These are phyloP conservation scores for Pelodiscus sinensis DNA, from an alignment of 2,113 vertebrate species.

Conservation along the genomic window DNA sequence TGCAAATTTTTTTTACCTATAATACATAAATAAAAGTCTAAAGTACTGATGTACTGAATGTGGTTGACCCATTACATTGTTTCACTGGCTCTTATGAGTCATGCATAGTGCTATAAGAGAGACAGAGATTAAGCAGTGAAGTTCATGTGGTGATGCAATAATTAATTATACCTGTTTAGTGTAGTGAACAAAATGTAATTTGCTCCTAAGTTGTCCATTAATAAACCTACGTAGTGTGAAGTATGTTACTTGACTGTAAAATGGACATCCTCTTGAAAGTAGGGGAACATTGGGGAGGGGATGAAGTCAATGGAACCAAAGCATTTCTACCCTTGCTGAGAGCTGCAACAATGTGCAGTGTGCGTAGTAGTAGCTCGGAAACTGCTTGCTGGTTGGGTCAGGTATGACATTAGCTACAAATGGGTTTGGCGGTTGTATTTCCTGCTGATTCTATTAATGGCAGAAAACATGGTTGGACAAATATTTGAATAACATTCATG, in stretches of 20 bases:
- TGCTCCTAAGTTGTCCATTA: background rate
- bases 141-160: background rate
- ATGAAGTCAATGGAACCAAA: background rate
- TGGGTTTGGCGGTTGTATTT: background rate
- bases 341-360: background rate
- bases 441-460: background rate
- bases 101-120: background rate
- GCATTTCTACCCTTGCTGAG: background rate
- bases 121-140: background rate
- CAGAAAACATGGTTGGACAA: background rate
- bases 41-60: background rate
- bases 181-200: background rate
- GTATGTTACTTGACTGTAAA: background rate
- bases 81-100: background rate
- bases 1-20: background rate
- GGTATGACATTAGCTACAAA: background rate
- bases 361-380: background rate
- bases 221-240: background rate
- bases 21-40: background rate
- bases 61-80: background rate
- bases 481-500: fast-evolving
- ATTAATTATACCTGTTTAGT: background rate
- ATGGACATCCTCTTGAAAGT: background rate
- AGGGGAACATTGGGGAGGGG: background rate
- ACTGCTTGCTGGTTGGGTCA: background rate